Conservation (phyloP, 2,797 vertebrate genomes). For the Sebastes goodei region DNA sequence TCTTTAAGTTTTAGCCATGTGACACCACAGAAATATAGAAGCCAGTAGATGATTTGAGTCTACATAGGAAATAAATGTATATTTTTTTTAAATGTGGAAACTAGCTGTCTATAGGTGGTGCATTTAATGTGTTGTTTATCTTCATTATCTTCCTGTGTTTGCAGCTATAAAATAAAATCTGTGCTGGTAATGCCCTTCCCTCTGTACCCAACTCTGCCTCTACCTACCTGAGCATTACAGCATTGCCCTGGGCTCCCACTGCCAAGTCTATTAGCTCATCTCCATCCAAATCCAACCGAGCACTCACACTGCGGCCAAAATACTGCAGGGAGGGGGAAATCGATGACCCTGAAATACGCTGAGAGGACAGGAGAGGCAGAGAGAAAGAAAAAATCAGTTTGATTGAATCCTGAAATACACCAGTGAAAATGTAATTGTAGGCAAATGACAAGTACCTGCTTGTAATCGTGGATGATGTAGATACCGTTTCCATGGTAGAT, state of each 20-base stretch:
- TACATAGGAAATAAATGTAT: neutral
- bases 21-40: neutral
- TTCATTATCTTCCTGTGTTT: neutral
- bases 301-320: conserved; percentile 92
- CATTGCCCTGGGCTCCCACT: conserved; percentile 91
- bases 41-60: neutral
- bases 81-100: neutral
- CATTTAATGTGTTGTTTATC: neutral
- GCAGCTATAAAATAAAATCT: neutral
- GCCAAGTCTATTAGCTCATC: conserved; percentile 91
- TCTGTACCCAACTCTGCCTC: neutral
- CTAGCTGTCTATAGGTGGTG: neutral
- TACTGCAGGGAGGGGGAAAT: conserved; percentile 86
- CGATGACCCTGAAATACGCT: conserved; percentile 87
- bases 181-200: neutral
- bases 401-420: conserved; percentile 3
- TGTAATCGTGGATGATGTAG: conserved; percentile 81
- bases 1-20: neutral
- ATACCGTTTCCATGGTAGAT: conserved; percentile 87
- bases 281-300: conserved; percentile 88
- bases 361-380: conserved; percentile 15
- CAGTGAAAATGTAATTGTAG: neutral
- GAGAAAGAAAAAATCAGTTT: neutral
- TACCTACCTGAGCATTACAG: conserved; percentile 89
- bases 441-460: conserved; percentile 81